Percentiles rank a stretch among this genome's conserved stretches.
Conservation (phyloP, 2,888 invertebrate species). For the Stenodema calcarata region DNA sequence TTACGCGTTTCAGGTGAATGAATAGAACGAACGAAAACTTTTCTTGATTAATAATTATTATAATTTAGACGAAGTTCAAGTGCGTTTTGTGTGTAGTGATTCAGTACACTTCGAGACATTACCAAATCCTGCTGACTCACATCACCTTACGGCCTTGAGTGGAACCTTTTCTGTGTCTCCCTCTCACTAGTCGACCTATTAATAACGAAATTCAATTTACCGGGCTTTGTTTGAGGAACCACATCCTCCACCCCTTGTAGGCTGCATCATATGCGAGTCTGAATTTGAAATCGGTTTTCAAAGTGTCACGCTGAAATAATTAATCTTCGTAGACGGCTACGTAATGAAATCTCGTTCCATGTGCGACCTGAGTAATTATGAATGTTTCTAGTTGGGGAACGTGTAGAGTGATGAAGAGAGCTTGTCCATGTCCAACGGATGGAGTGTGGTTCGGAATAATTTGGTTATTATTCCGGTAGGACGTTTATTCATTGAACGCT, state of each 20-base stretch:
- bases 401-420: too few species aligned
- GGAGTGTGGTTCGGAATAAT: background rate
- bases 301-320: background rate
- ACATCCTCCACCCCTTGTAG: background rate
- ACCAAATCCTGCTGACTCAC: background rate
- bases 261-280: background rate
- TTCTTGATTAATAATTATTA: too few species aligned
- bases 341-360: background rate
- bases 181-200: background rate
- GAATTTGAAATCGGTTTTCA: background rate
- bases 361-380: background rate
- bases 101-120: background rate
- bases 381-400: too few species aligned
- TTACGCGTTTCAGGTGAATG: too few species aligned
- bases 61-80: too few species aligned
- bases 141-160: background rate
- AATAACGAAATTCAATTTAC: conserved; percentile 10
- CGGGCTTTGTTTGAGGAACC: background rate
- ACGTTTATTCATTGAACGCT: background rate
- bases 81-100: too few species aligned
- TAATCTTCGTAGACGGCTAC: background rate
- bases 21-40: too few species aligned
- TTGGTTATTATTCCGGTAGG: background rate
- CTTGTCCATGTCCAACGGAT: too few species aligned
- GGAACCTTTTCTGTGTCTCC: too few species aligned